Percentiles rank a stretch among this genome's conserved stretches.
These are phyloP conservation scores for Telmatherina bonti DNA, from an alignment of 2,797 vertebrate genomes.

Conservation along the genomic window DNA sequence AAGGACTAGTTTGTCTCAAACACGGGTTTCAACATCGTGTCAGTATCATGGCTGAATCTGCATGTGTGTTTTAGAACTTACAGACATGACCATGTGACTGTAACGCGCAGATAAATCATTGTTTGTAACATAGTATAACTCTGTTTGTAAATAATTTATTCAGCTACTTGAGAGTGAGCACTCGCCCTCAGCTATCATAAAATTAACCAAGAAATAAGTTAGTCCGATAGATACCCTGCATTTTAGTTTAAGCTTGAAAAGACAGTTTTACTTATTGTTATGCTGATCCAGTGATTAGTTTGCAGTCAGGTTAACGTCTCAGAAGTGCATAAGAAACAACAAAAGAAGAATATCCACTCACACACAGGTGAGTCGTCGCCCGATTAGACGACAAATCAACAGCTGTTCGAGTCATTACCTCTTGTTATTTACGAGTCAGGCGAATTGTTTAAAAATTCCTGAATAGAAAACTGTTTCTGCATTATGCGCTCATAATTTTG, in stretches of 20 bases:
- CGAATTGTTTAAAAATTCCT: constrained; percentile 43
- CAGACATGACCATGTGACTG: not conserved
- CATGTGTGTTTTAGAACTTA: not conserved
- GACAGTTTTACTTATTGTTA: not conserved
- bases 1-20: not conserved
- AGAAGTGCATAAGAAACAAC: constrained; percentile 8
- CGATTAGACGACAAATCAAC: constrained; percentile 43
- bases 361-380: constrained; percentile 33
- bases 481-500: constrained; percentile 51
- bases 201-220: not conserved
- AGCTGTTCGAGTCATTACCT: constrained; percentile 48
- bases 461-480: constrained; percentile 35
- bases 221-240: not conserved
- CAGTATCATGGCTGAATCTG: not conserved
- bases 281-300: not conserved
- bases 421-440: constrained; percentile 45
- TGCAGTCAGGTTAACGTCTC: not conserved
- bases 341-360: constrained; percentile 11
- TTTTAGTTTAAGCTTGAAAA: not conserved
- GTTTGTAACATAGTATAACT: too few relatives aligned
- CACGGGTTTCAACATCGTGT: not conserved
- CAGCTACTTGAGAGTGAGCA: too few relatives aligned
- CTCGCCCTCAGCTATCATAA: not conserved
- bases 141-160: too few relatives aligned
- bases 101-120: too few relatives aligned